Conservation (phyloP, 2,888 invertebrate genomes). For the Imbricaverruca yamaguchii region DNA sequence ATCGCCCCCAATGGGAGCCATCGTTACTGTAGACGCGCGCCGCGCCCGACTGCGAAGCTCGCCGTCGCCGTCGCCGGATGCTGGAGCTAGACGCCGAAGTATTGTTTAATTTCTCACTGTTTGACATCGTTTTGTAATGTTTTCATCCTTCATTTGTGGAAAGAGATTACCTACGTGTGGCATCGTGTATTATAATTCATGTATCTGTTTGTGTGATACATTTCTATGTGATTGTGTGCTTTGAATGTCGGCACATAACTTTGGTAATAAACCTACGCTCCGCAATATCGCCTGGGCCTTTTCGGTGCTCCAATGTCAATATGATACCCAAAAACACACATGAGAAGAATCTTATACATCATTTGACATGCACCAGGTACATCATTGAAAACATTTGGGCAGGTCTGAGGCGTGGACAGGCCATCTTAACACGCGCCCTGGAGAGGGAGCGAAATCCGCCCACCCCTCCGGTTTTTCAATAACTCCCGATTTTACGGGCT, state of each 20-base stretch:
- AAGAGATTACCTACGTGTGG: conserved; percentile 12
- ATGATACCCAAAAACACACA: too few relatives aligned
- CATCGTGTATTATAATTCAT: conserved; percentile 21
- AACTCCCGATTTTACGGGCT: too few relatives aligned
- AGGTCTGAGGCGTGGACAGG: too few relatives aligned
- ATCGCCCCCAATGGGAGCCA: neutral
- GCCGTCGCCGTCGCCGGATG: neutral
- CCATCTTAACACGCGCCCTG: too few relatives aligned
- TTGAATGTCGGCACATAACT: conserved; percentile 21
- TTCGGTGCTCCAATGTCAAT: too few relatives aligned
- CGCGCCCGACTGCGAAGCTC: neutral
- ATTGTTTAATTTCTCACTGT: neutral
- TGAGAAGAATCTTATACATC: too few relatives aligned
- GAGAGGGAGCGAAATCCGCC: too few relatives aligned
- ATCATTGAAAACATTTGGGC: too few relatives aligned
- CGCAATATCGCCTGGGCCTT: neutral
- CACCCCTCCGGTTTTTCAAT: too few relatives aligned
- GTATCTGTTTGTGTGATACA: conserved; percentile 20
- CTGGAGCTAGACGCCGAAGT: neutral
- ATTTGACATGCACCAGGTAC: too few relatives aligned
- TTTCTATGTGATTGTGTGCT: conserved; percentile 21
- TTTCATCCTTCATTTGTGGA: conserved; percentile 19
- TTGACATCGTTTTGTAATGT: conserved; percentile 21
- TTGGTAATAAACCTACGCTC: conserved; percentile 21
- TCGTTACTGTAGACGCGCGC: neutral